Percentiles rank a stretch among this genome's conserved stretches.
phyloP scores from a whole-genome alignment of 2,888 invertebrate genomes.

The Bellardia pandia region DNA sequence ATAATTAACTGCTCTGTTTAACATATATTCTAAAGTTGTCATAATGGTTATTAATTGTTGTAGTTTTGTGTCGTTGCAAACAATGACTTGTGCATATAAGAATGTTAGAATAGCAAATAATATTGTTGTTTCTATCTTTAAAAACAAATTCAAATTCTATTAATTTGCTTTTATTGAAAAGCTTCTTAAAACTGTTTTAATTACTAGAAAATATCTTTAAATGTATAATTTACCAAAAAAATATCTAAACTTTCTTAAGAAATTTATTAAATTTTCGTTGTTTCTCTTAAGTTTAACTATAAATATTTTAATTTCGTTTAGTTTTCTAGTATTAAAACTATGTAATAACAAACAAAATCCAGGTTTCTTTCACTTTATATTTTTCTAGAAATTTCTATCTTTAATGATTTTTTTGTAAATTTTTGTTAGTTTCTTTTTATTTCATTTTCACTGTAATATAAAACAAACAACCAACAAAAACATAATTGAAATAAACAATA shows the following conservation, averaged over 20 bases:
- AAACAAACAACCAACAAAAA: slow-evolving; percentile 24
- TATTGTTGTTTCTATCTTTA: not conserved
- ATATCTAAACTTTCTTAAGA: not conserved
- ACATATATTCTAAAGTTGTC: slow-evolving; percentile 40
- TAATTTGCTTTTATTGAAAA: slow-evolving; percentile 40
- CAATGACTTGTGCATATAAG: slow-evolving; percentile 81
- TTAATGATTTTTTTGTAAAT: slow-evolving; percentile 22
- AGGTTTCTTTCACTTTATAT: not conserved
- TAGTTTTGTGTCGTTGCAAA: slow-evolving; percentile 77
- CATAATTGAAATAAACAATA: slow-evolving; percentile 58
- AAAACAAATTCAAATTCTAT: slow-evolving; percentile 15
- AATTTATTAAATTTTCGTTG: not conserved
- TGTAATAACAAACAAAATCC: not conserved
- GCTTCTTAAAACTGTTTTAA: slow-evolving; percentile 38
- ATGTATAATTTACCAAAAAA: slow-evolving; percentile 31
- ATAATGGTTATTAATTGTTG: slow-evolving; percentile 39
- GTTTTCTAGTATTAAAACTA: slow-evolving; percentile 7
- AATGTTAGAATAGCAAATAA: not conserved
- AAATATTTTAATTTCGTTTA: not conserved
- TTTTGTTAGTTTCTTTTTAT: slow-evolving; percentile 38
- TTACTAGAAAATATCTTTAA: slow-evolving; percentile 19
- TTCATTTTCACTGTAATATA: slow-evolving; percentile 46
- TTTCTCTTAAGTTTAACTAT: slow-evolving; percentile 25
- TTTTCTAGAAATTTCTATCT: not conserved
- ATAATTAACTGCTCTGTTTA: slow-evolving; percentile 9